Conservation (phyloP, 2,888 invertebrate species). For the Pachliopta kotzebuea region DNA sequence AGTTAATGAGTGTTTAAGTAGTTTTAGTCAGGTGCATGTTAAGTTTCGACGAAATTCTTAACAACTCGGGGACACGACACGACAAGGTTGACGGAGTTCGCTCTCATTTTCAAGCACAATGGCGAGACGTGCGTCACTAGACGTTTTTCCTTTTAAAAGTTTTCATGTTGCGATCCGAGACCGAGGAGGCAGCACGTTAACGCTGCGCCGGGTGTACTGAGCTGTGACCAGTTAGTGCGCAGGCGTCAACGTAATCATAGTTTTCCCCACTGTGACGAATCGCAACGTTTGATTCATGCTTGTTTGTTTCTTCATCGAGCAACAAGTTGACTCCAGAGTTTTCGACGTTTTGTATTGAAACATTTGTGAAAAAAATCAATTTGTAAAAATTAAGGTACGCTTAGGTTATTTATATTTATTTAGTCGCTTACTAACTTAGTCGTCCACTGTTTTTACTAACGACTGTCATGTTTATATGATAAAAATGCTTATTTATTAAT, state of each 20-base stretch:
- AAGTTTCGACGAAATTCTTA: constrained; percentile 15
- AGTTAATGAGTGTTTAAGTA: constrained; percentile 17
- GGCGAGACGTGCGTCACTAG: constrained; percentile 13
- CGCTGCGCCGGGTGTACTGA: constrained; percentile 22
- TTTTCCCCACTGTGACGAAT: constrained; percentile 48
- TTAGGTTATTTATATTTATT: not conserved
- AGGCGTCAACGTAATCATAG: constrained; percentile 46
- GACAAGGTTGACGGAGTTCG: constrained; percentile 25
- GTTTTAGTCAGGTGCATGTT: not conserved
- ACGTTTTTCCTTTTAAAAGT: constrained; percentile 25
- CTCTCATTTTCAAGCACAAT: constrained; percentile 23
- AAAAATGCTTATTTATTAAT: not conserved
- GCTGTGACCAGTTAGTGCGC: constrained; percentile 41
- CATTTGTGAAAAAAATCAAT: not conserved
- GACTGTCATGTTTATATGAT: constrained; percentile 23
- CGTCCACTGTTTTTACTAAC: constrained; percentile 30
- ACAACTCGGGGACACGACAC: constrained; percentile 9
- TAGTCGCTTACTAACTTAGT: constrained; percentile 28
- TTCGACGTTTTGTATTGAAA: constrained; percentile 3
- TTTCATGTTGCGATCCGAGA: constrained; percentile 21
- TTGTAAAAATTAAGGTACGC: not conserved
- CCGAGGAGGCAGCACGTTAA: constrained; percentile 20
- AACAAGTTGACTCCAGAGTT: constrained; percentile 11
- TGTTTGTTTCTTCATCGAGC: constrained; percentile 15
- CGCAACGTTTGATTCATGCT: constrained; percentile 33